Evolutionary conservation across 2,888 invertebrate genomes (phyloP).

Genomic region (Erannis defoliaria): DNA sequence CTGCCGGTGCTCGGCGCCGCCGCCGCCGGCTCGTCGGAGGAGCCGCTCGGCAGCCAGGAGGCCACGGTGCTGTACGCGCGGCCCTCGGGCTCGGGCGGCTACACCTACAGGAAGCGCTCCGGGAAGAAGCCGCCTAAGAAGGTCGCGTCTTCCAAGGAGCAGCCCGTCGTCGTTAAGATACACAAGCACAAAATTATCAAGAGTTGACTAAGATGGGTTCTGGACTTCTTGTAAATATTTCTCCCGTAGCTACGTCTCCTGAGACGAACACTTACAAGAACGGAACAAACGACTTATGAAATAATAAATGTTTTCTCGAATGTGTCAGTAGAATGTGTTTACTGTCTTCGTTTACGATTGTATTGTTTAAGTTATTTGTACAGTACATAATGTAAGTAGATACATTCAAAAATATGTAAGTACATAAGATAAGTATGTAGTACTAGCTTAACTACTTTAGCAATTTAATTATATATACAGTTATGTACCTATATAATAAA

Average conservation of each 20-base stretch:
- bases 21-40: constrained; percentile 30
- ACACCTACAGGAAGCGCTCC: constrained; percentile 58
- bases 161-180: constrained; percentile 68
- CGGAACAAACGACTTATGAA: neutral
- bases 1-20: constrained; percentile 36
- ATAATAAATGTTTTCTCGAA: neutral
- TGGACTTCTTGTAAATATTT: constrained; percentile 20
- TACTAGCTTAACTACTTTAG: no score
- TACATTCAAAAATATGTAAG: no score
- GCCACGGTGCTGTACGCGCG: constrained; percentile 70
- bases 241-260: neutral
- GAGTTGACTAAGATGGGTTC: constrained; percentile 43
- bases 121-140: constrained; percentile 37
- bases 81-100: constrained; percentile 69
- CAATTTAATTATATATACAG: no score
- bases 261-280: neutral
- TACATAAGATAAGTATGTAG: no score
- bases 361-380: neutral
- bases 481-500: no score
- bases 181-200: constrained; percentile 71
- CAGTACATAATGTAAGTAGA: no score
- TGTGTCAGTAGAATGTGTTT: neutral
- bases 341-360: neutral
- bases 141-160: constrained; percentile 44
- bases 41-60: constrained; percentile 43